Conservation (phyloP, 2,888 invertebrate genomes). For the Scaptomyza caliginosa region DNA sequence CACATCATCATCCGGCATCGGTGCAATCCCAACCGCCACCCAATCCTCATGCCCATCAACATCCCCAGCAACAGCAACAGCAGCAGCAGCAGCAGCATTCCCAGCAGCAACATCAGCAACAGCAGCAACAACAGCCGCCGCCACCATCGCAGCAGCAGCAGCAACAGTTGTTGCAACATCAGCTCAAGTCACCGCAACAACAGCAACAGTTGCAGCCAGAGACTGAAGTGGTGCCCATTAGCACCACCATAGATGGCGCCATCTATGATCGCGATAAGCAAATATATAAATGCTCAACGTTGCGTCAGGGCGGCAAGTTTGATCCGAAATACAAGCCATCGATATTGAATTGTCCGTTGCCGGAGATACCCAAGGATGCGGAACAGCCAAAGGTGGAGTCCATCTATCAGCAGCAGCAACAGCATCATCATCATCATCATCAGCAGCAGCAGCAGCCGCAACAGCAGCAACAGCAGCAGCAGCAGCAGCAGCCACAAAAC, state of each 20-base stretch:
- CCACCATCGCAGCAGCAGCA: slow-evolving; percentile 84
- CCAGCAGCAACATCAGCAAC: slow-evolving; percentile 8
- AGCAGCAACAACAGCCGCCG: slow-evolving; percentile 51
- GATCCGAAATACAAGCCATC: slow-evolving; percentile 84
- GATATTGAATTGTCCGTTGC: slow-evolving; percentile 84
- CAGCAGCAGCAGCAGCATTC: slow-evolving; percentile 55
- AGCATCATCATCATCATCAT: slow-evolving; percentile 48
- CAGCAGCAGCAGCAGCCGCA: slow-evolving; percentile 70
- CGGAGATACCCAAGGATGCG: slow-evolving; percentile 84
- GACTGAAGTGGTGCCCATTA: slow-evolving; percentile 65
- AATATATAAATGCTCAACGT: slow-evolving; percentile 84
- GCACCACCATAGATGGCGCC: slow-evolving; percentile 78
- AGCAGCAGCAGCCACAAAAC: slow-evolving; percentile 50
- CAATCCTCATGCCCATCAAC: slow-evolving; percentile 62
- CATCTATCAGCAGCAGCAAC: slow-evolving; percentile 77
- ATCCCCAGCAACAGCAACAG: slow-evolving; percentile 42
- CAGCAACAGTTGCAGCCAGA: slow-evolving; percentile 66
- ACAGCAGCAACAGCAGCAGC: slow-evolving; percentile 35
- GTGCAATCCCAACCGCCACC: slow-evolving; percentile 66
- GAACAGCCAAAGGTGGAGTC: slow-evolving; percentile 82
- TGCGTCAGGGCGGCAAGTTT: slow-evolving; percentile 84
- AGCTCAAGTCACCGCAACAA: slow-evolving; percentile 61
- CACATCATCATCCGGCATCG: slow-evolving; percentile 65
- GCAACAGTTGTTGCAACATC: slow-evolving; percentile 81
- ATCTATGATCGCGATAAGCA: slow-evolving; percentile 84